These are phyloP conservation scores for Plebejus argus DNA, from an alignment of 2,888 invertebrate species.

Conservation along the genomic window DNA sequence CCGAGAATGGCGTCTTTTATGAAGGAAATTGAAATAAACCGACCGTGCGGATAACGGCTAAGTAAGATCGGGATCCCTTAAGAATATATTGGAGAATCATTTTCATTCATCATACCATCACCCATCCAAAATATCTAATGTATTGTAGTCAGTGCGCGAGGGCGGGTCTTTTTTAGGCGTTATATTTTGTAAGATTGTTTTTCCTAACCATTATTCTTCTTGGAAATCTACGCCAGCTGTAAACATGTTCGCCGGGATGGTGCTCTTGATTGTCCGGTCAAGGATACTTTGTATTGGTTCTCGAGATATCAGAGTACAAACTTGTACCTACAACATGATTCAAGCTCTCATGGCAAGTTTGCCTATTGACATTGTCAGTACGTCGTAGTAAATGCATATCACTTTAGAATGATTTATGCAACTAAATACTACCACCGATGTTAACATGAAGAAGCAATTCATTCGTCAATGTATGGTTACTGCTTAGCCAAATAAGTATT, in stretches of 20 bases:
- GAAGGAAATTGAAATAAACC: slow-evolving; percentile 82
- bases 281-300: not conserved
- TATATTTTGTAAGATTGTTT: not conserved
- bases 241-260: not conserved
- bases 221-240: not conserved
- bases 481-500: too few species aligned
- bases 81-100: slow-evolving; percentile 78
- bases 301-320: not conserved
- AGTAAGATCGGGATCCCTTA: slow-evolving; percentile 79
- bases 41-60: slow-evolving; percentile 81
- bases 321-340: not conserved
- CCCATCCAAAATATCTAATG: slow-evolving; percentile 35
- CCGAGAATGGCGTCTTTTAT: slow-evolving; percentile 82
- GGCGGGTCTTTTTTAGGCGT: not conserved
- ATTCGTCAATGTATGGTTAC: too few species aligned
- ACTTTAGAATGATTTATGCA: too few species aligned
- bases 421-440: too few species aligned
- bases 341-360: not conserved
- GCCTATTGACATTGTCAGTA: not conserved
- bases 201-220: not conserved
- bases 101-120: slow-evolving; percentile 70
- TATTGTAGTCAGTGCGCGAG: slow-evolving; percentile 24
- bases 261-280: not conserved
- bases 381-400: not conserved
- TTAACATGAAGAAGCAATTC: too few species aligned